Percentiles rank a stretch among this genome's conserved stretches.
phyloP scores from a whole-genome alignment of 2,113 vertebrate genomes.

The Bufo bufo region DNA sequence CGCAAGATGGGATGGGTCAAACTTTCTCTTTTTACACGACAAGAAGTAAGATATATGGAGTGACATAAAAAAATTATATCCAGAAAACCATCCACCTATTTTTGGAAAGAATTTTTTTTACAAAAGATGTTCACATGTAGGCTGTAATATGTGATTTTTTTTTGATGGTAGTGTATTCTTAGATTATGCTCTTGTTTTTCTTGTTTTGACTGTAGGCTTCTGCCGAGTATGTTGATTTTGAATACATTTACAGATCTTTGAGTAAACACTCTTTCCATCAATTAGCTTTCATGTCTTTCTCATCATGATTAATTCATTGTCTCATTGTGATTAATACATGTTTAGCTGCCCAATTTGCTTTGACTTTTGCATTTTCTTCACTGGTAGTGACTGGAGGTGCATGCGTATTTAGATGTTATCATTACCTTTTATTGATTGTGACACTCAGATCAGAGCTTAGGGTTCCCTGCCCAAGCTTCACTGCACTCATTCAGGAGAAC shows the following conservation, averaged over 20 bases:
- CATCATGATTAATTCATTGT: background rate
- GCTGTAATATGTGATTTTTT: too few species aligned
- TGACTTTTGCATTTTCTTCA: background rate
- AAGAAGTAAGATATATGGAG: too few species aligned
- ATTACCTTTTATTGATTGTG: conserved; percentile 1
- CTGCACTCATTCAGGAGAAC: conserved; percentile 26
- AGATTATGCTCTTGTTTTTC: background rate
- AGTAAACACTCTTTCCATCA: background rate
- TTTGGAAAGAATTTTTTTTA: too few species aligned
- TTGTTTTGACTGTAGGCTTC: background rate
- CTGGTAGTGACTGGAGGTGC: background rate
- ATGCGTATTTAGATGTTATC: conserved; percentile 20
- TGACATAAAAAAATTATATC: too few species aligned
- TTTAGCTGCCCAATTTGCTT: too few species aligned
- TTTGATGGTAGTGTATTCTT: background rate
- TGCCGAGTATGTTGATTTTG: background rate
- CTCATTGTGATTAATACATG: background rate
- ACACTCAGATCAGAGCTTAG: conserved; percentile 31
- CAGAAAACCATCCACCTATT: too few species aligned
- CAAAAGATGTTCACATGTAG: too few species aligned
- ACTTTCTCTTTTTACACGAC: too few species aligned
- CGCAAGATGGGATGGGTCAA: too few species aligned
- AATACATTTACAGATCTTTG: background rate
- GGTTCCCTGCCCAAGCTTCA: background rate
- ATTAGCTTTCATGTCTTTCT: background rate